A percentile compares a stretch with the other conserved stretches of the same genome.
Evolutionary conservation across 1,140 invertebrate species (phyloP).

Genomic region (Drosophila burlai): DNA sequence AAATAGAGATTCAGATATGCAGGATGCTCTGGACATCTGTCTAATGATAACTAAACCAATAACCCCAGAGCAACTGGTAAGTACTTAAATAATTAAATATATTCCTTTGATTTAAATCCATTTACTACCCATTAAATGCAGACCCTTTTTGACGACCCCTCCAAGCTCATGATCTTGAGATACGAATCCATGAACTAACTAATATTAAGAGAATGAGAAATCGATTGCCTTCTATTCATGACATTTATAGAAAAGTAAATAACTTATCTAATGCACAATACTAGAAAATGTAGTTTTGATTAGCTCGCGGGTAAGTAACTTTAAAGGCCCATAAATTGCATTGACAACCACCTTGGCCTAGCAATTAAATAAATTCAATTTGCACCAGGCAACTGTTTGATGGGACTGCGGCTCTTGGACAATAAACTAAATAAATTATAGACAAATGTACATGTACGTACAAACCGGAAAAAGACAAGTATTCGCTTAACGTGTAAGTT

Average conservation of each 20-base stretch:
- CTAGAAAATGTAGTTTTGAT: background rate
- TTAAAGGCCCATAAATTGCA: background rate
- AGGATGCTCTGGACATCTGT: background rate
- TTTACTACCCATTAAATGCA: background rate
- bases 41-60: background rate
- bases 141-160: background rate
- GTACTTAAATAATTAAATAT: too few relatives aligned
- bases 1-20: background rate
- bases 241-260: background rate
- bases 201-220: too few relatives aligned
- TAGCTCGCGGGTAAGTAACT: background rate
- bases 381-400: conserved; percentile 14
- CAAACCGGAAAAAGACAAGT: conserved; percentile 37
- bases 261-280: background rate
- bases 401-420: background rate
- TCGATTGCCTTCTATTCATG: background rate
- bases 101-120: background rate
- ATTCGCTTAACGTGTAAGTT: conserved; percentile 43
- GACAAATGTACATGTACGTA: background rate
- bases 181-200: background rate
- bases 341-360: background rate
- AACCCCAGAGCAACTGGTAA: background rate
- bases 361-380: conserved; percentile 39
- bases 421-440: conserved; percentile 25
- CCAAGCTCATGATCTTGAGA: background rate